Percentiles rank a stretch among this genome's conserved stretches.
phyloP scores from a whole-genome alignment of 2,888 invertebrate species.

The Hemistola chrysoprasaria region DNA sequence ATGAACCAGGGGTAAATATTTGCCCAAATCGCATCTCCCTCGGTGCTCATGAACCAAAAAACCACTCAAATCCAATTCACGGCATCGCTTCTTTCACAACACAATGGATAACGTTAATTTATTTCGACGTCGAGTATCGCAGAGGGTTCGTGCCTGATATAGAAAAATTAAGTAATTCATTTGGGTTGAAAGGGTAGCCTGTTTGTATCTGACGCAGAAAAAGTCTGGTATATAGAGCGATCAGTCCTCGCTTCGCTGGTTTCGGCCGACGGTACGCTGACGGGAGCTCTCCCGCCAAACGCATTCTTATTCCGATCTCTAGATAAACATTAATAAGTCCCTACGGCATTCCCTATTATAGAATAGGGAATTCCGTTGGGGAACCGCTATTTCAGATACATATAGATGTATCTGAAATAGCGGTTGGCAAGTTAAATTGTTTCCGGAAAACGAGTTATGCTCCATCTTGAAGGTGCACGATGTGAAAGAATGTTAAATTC shows the following conservation, averaged over 20 bases:
- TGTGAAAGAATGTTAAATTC: constrained; percentile 67
- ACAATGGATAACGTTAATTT: constrained; percentile 69
- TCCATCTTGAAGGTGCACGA: constrained; percentile 43
- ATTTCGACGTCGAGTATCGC: constrained; percentile 64
- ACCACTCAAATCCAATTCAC: constrained; percentile 56
- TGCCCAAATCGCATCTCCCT: constrained; percentile 45
- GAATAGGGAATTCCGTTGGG: too few relatives aligned
- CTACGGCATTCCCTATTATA: constrained; percentile 50
- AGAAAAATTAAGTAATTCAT: constrained; percentile 80
- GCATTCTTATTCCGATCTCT: constrained; percentile 73
- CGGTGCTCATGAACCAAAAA: constrained; percentile 47
- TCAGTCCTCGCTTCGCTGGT: constrained; percentile 67
- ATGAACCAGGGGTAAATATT: constrained; percentile 43
- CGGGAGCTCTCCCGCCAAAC: constrained; percentile 52
- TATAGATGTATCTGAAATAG: constrained; percentile 53
- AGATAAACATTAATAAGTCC: constrained; percentile 76
- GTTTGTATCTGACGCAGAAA: constrained; percentile 74
- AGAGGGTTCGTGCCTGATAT: constrained; percentile 59
- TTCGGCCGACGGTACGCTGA: constrained; percentile 45
- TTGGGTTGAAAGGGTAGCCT: constrained; percentile 73
- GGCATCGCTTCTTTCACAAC: constrained; percentile 46
- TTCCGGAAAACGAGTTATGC: constrained; percentile 70
- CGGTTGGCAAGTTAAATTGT: constrained; percentile 68
- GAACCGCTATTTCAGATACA: constrained; percentile 58
- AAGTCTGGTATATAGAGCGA: constrained; percentile 64